phyloP scores from a whole-genome alignment of 2,888 invertebrate species.

The Endotricha flammealis region DNA sequence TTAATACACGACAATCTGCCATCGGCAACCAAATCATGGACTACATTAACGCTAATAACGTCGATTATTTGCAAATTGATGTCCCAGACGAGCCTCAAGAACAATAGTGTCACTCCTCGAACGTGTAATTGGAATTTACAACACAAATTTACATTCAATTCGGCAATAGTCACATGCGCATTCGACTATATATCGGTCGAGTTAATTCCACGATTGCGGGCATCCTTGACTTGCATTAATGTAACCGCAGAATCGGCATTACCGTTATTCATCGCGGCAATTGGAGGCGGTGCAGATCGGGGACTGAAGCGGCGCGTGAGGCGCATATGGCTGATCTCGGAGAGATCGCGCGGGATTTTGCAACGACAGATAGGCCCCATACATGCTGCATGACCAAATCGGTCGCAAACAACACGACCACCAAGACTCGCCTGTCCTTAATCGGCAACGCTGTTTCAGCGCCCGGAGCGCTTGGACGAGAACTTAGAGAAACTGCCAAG shows the following conservation, averaged over 20 bases:
- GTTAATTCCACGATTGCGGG: conserved; percentile 19
- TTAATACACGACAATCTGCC: conserved; percentile 22
- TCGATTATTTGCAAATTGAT: conserved; percentile 52
- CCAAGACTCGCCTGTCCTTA: conserved; percentile 22
- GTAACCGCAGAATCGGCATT: conserved; percentile 27
- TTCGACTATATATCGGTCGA: conserved; percentile 16
- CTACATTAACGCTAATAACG: conserved; percentile 39
- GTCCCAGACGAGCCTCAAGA: conserved; percentile 32
- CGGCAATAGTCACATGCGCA: conserved; percentile 33
- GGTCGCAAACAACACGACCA: conserved; percentile 22
- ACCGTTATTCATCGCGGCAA: conserved; percentile 40
- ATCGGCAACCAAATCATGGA: conserved; percentile 30
- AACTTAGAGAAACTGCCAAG: conserved; percentile 6
- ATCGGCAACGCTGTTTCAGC: conserved; percentile 17
- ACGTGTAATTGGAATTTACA: conserved; percentile 45
- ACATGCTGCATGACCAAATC: conserved; percentile 35
- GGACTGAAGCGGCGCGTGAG: conserved; percentile 29
- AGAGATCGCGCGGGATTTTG: conserved; percentile 24
- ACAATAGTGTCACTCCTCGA: conserved; percentile 42
- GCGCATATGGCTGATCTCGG: conserved; percentile 30
- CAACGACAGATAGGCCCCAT: conserved; percentile 31
- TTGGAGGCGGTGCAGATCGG: conserved; percentile 28
- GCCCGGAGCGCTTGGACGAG: conserved; percentile 9
- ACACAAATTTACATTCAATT: conserved; percentile 41
- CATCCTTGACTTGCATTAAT: conserved; percentile 46